Evolutionary conservation across 2,113 vertebrate genomes (phyloP).

Genomic region (Anolis carolinensis): DNA sequence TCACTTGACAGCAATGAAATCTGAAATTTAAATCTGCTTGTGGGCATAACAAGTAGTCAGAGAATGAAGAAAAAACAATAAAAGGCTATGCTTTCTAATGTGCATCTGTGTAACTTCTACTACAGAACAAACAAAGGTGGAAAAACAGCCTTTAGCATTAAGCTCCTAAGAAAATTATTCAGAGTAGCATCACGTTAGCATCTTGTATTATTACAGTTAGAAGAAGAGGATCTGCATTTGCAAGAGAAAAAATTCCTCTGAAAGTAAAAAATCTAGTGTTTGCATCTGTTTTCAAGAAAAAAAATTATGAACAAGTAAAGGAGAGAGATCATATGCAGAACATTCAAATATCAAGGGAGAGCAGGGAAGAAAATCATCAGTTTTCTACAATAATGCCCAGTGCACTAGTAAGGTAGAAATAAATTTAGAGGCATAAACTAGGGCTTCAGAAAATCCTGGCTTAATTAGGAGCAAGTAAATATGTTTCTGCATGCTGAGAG

Average conservation of each 20-base stretch:
- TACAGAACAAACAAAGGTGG: background rate
- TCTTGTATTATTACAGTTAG: background rate
- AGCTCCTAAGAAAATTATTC: slow-evolving; percentile 7
- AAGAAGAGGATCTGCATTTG: background rate
- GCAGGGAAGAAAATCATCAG: background rate
- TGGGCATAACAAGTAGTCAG: slow-evolving; percentile 1
- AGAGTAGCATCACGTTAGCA: background rate
- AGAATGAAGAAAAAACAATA: background rate
- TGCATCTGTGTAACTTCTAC: background rate
- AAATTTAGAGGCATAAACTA: background rate
- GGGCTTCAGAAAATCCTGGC: too few relatives aligned
- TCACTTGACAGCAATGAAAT: background rate
- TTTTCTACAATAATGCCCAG: background rate
- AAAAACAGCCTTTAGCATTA: background rate
- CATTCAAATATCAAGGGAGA: background rate
- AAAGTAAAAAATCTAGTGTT: background rate
- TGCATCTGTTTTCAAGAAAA: background rate
- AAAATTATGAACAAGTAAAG: background rate
- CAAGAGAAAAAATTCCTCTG: background rate
- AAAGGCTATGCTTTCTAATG: slow-evolving; percentile 20
- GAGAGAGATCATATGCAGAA: background rate
- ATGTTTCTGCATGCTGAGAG: too few relatives aligned
- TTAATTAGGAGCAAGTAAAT: too few relatives aligned
- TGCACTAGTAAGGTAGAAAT: background rate
- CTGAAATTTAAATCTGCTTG: background rate